Evolutionary conservation across 2,113 vertebrate genomes (phyloP).

Genomic region (Vicugna pacos): DNA sequence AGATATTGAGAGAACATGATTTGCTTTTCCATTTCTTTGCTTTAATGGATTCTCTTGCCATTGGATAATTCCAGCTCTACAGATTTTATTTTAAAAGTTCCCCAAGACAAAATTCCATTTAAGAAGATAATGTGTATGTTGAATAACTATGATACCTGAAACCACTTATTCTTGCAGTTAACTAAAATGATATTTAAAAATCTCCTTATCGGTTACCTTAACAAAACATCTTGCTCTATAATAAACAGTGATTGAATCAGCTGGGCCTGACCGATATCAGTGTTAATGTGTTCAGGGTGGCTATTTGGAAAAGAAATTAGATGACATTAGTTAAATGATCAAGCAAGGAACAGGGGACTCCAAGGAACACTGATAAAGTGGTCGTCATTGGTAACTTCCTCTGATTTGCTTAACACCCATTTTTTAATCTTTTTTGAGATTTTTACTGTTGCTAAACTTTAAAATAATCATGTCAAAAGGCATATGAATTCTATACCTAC

Average conservation of each 20-base stretch:
- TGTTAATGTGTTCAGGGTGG: slow-evolving; percentile 6
- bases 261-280: not conserved
- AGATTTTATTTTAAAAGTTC: slow-evolving; percentile 76
- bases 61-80: slow-evolving; percentile 69
- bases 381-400: not conserved
- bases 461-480: not conserved
- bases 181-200: slow-evolving; percentile 35
- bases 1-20: slow-evolving; percentile 84
- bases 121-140: slow-evolving; percentile 63
- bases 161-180: slow-evolving; percentile 55
- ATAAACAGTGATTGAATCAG: slow-evolving; percentile 16
- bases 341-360: not conserved
- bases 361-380: slow-evolving; percentile 13
- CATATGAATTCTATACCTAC: not conserved
- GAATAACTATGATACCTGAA: slow-evolving; percentile 39
- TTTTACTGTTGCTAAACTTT: slow-evolving; percentile 2
- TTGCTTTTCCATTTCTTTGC: slow-evolving; percentile 81
- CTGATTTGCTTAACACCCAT: not conserved
- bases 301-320: slow-evolving; percentile 45
- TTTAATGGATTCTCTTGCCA: slow-evolving; percentile 81
- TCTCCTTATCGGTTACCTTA: slow-evolving; percentile 47
- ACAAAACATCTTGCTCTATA: not conserved
- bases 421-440: slow-evolving; percentile 25
- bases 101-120: slow-evolving; percentile 70
- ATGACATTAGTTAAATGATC: slow-evolving; percentile 52